These are phyloP conservation scores for Volucella inflata DNA, from an alignment of 2,888 invertebrate species.

Conservation along the genomic window DNA sequence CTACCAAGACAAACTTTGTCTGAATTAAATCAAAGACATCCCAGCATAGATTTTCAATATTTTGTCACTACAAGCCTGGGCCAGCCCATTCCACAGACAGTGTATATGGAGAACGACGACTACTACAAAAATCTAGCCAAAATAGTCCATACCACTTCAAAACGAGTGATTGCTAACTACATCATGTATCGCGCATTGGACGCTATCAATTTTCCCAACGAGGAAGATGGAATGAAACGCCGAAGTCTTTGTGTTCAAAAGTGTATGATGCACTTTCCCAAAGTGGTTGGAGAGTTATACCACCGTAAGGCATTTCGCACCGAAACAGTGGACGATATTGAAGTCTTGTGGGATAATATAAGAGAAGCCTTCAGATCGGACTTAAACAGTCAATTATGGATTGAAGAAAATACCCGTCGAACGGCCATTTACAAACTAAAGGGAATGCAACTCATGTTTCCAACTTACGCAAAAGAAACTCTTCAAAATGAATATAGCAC, in stretches of 20 bases:
- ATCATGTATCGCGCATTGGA: constrained; percentile 79
- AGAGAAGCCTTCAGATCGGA: constrained; percentile 78
- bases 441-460: constrained; percentile 76
- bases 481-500: constrained; percentile 72
- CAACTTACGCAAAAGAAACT: constrained; percentile 77
- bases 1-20: constrained; percentile 73
- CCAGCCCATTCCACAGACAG: constrained; percentile 72
- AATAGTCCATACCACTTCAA: constrained; percentile 77
- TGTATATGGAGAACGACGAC: constrained; percentile 77
- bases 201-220: constrained; percentile 77
- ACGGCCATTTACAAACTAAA: constrained; percentile 77
- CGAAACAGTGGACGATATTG: constrained; percentile 78
- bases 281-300: constrained; percentile 81
- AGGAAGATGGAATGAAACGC: constrained; percentile 57
- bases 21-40: constrained; percentile 77
- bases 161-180: constrained; percentile 80
- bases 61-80: constrained; percentile 78
- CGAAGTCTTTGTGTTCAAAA: constrained; percentile 76
- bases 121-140: constrained; percentile 79
- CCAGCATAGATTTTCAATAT: constrained; percentile 77
- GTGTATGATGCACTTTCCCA: constrained; percentile 79
- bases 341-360: constrained; percentile 79
- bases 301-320: constrained; percentile 76
- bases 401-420: constrained; percentile 79
- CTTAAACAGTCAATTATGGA: constrained; percentile 75